Evolutionary conservation across 2,113 vertebrate species (phyloP).

Genomic region (Balaeniceps rex): DNA sequence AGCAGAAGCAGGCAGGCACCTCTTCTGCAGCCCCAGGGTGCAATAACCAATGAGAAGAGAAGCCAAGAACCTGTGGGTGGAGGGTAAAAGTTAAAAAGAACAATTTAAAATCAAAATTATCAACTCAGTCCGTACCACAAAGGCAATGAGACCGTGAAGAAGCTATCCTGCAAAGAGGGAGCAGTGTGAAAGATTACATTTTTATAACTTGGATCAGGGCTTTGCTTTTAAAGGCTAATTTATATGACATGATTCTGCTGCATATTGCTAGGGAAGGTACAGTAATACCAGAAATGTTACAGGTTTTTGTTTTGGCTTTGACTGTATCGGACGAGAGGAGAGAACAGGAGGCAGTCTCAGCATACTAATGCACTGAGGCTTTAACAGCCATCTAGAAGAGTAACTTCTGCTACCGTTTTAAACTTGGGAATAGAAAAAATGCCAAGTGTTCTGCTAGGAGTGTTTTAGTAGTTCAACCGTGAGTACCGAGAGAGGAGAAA

Average conservation of each 20-base stretch:
- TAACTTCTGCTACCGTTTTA: not conserved
- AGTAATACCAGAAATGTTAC: not conserved
- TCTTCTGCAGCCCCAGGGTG: conserved; percentile 75
- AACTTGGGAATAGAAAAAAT: not conserved
- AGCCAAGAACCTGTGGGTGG: not conserved
- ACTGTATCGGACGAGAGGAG: not conserved
- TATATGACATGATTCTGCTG: not conserved
- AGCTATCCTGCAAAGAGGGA: not conserved
- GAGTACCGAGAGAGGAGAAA: not conserved
- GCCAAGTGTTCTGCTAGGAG: not conserved
- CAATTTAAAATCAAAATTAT: not conserved
- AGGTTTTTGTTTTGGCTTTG: not conserved
- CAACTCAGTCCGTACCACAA: not conserved
- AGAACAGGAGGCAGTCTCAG: not conserved
- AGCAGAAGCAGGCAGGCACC: conserved; percentile 81
- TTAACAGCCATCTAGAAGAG: not conserved
- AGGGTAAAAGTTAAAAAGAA: not conserved
- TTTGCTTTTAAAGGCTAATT: conserved; percentile 13
- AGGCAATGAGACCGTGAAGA: not conserved
- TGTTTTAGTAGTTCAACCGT: not conserved
- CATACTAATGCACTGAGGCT: not conserved
- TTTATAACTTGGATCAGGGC: not conserved
- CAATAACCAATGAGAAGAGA: conserved; percentile 77
- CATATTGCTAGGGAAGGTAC: not conserved
- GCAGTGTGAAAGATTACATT: not conserved